Percentiles rank a stretch among this genome's conserved stretches.
Conservation (phyloP, 2,113 vertebrate species). For the Peromyscus californicus region DNA sequence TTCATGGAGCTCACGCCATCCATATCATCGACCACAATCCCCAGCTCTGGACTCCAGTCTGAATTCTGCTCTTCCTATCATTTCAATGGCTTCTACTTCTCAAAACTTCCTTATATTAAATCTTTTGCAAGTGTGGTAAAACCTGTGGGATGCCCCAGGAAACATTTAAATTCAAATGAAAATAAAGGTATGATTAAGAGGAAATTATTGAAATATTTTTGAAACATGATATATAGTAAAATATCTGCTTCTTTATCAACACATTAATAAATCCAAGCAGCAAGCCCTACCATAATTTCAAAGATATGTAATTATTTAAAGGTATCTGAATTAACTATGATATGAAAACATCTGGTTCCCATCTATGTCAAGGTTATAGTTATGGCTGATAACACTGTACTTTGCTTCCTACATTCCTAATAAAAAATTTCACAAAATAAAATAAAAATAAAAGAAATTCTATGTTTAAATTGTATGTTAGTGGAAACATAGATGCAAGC, state of each 20-base stretch:
- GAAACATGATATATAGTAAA: neutral
- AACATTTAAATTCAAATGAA: constrained; percentile 24
- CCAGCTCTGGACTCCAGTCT: neutral
- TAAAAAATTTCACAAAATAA: neutral
- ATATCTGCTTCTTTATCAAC: neutral
- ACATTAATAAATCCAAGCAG: neutral
- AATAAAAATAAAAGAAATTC: constrained; percentile 1
- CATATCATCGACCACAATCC: neutral
- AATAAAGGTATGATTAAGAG: neutral
- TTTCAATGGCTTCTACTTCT: neutral
- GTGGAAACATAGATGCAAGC: neutral
- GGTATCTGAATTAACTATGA: neutral
- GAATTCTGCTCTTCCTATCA: neutral
- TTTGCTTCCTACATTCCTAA: neutral
- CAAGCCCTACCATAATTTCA: constrained; percentile 30
- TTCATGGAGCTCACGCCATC: neutral
- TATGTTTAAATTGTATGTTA: neutral
- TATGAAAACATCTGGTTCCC: constrained; percentile 28
- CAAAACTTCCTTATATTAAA: neutral
- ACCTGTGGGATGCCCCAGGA: neutral
- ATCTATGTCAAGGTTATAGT: neutral
- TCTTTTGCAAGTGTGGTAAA: neutral
- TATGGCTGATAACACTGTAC: neutral
- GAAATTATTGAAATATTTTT: neutral
- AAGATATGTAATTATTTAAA: constrained; percentile 23